A percentile compares a stretch with the other conserved stretches of the same genome.
These are phyloP conservation scores for Lepus oiostolus DNA, from an alignment of 2,797 vertebrate species.

Conservation along the genomic window DNA sequence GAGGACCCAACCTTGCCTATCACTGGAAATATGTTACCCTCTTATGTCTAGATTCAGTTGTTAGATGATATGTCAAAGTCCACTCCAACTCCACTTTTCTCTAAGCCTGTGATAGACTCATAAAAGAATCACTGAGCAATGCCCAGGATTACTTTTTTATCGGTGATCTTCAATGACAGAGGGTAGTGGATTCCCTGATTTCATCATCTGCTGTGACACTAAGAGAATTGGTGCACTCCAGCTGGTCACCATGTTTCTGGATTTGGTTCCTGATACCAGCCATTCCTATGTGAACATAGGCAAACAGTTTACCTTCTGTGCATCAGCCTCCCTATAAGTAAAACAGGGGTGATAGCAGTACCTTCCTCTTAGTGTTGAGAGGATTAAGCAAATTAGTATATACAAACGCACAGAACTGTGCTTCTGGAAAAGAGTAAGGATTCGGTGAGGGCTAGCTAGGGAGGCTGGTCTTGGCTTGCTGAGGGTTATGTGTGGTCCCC, in stretches of 20 bases:
- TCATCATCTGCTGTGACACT: background rate
- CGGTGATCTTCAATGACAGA: background rate
- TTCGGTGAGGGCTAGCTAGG: accelerated
- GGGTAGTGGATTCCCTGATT: background rate
- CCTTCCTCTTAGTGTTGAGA: background rate
- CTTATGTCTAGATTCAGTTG: background rate
- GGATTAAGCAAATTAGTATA: background rate
- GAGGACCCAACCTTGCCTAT: background rate
- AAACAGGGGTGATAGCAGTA: background rate
- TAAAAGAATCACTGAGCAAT: background rate
- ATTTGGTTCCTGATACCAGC: background rate
- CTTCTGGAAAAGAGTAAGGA: background rate
- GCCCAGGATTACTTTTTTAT: background rate
- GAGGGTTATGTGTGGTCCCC: background rate
- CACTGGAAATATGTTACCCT: background rate
- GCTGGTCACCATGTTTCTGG: background rate
- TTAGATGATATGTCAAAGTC: constrained; percentile 10
- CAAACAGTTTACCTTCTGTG: background rate
- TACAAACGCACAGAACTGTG: background rate
- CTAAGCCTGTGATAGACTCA: constrained; percentile 5
- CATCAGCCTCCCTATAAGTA: background rate
- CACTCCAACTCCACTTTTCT: background rate
- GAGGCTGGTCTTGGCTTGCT: background rate
- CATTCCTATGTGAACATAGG: background rate
- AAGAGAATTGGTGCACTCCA: background rate